Evolutionary conservation across 2,113 vertebrate genomes (phyloP).

Genomic region (Calcarius ornatus): DNA sequence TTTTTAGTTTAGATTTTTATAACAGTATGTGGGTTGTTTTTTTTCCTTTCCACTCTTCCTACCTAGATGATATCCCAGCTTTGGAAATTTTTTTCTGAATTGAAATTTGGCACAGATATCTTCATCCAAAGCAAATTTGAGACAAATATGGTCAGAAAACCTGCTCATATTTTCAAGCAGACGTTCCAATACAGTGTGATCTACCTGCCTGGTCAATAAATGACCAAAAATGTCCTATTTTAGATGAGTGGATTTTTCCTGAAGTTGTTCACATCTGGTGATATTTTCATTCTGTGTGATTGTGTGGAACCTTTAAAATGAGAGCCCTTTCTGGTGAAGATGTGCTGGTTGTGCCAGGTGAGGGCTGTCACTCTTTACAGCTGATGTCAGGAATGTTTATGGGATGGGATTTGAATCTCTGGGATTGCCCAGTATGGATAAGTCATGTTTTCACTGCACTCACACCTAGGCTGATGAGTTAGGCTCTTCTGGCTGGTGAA

Average conservation of each 20-base stretch:
- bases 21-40: no score
- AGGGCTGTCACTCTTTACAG: neutral
- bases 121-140: neutral
- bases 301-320: neutral
- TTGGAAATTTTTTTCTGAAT: neutral
- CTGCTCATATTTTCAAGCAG: neutral
- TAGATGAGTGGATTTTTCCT: neutral
- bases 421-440: neutral
- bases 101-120: neutral
- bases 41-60: neutral
- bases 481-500: neutral
- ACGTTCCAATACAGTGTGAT: neutral
- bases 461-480: neutral
- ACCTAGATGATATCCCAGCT: neutral
- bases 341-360: neutral
- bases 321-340: neutral
- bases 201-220: neutral
- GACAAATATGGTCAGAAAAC: neutral
- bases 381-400: neutral
- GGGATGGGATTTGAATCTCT: neutral
- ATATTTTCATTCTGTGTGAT: neutral
- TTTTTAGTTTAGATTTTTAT: neutral
- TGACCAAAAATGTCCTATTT: neutral
- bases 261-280: neutral
- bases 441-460: neutral